phyloP scores from a whole-genome alignment of 2,797 vertebrate species.

The Limnodromus scolopaceus region DNA sequence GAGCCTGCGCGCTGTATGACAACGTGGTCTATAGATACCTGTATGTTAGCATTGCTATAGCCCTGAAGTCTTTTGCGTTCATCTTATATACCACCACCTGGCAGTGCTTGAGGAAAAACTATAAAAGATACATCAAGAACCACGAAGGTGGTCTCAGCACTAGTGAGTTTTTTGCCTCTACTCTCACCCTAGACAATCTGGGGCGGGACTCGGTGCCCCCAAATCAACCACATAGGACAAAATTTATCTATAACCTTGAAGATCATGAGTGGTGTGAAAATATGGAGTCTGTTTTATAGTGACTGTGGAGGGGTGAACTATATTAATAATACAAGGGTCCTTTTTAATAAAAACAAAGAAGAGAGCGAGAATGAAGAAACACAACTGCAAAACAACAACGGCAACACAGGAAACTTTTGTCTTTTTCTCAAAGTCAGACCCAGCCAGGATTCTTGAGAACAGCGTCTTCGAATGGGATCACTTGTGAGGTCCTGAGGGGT shows the following conservation, averaged over 20 bases:
- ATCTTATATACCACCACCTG: slow-evolving; percentile 94
- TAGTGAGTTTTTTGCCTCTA: slow-evolving; percentile 94
- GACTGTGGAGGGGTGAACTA: slow-evolving; percentile 64
- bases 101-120: slow-evolving; percentile 95
- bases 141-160: slow-evolving; percentile 89
- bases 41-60: slow-evolving; percentile 95
- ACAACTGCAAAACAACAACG: background rate
- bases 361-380: slow-evolving; percentile 18
- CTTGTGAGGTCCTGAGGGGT: background rate
- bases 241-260: slow-evolving; percentile 99
- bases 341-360: slow-evolving; percentile 71
- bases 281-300: slow-evolving; percentile 99
- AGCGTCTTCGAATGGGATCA: slow-evolving; percentile 26
- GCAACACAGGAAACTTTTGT: slow-evolving; percentile 57
- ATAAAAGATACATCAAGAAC: slow-evolving; percentile 95
- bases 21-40: slow-evolving; percentile 92
- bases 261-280: slow-evolving; percentile 98
- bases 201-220: slow-evolving; percentile 88
- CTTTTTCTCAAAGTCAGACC: slow-evolving; percentile 67
- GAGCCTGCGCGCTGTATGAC: slow-evolving; percentile 94
- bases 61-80: slow-evolving; percentile 94
- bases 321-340: slow-evolving; percentile 68
- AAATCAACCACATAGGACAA: slow-evolving; percentile 90
- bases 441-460: slow-evolving; percentile 53
- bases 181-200: slow-evolving; percentile 93